A percentile compares a stretch with the other conserved stretches of the same genome.
Conservation (phyloP, 1,140 invertebrate species). For the Eubasilissa regina region DNA sequence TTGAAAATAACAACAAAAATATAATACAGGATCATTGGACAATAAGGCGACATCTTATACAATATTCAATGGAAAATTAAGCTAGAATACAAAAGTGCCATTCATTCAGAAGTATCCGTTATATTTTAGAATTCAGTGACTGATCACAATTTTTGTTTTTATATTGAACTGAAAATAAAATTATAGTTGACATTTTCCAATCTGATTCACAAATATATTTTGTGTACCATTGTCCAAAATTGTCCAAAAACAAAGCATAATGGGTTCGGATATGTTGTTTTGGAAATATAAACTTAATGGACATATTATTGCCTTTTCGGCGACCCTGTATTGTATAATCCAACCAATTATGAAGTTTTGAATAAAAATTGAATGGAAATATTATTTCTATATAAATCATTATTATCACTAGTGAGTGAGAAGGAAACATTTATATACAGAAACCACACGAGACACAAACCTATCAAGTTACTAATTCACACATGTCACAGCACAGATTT, state of each 20-base stretch:
- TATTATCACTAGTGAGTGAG: constrained; percentile 10
- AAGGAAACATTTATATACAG: constrained; percentile 38
- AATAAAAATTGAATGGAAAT: constrained; percentile 11
- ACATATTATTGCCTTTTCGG: constrained; percentile 29
- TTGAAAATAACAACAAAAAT: not conserved
- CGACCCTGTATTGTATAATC: constrained; percentile 25
- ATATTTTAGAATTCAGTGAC: too few relatives aligned
- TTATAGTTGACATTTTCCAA: too few relatives aligned
- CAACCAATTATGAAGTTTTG: not conserved
- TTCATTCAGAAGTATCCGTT: too few relatives aligned
- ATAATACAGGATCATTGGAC: not conserved
- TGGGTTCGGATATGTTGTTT: constrained; percentile 14
- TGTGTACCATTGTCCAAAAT: not conserved
- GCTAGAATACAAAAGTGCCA: too few relatives aligned
- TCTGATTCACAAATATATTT: too few relatives aligned
- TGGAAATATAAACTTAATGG: constrained; percentile 27
- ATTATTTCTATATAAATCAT: constrained; percentile 1
- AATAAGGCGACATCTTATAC: too few relatives aligned
- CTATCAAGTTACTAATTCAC: constrained; percentile 47
- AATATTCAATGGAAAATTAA: too few relatives aligned
- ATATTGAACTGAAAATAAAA: too few relatives aligned
- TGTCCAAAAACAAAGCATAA: not conserved
- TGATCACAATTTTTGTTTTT: too few relatives aligned
- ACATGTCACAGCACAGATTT: constrained; percentile 59
- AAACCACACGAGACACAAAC: constrained; percentile 12